phyloP scores from a whole-genome alignment of 2,113 vertebrate genomes.

The Salvelinus alpinus region DNA sequence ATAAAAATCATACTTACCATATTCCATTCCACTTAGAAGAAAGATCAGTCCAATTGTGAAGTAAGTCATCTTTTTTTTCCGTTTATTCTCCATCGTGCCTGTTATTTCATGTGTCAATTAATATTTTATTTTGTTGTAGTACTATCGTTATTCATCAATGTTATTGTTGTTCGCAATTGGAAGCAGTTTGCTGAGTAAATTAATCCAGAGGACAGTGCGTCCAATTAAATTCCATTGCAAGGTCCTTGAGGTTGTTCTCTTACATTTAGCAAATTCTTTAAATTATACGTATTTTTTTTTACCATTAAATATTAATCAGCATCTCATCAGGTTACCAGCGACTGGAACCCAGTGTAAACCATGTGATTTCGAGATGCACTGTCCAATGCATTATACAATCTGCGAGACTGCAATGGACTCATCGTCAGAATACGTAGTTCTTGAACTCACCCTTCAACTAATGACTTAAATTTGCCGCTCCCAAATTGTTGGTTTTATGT shows the following conservation, averaged over 20 bases:
- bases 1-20: conserved; percentile 64
- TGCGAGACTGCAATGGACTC: too few species aligned
- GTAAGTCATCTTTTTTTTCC: conserved; percentile 73
- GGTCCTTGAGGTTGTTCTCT: not conserved
- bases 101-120: not conserved
- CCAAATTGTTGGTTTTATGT: too few species aligned
- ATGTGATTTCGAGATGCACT: not conserved
- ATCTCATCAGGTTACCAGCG: too few species aligned
- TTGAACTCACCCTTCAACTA: too few species aligned
- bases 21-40: conserved; percentile 80
- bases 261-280: not conserved
- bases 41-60: conserved; percentile 78
- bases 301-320: too few species aligned
- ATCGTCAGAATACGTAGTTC: too few species aligned
- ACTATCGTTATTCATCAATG: not conserved
- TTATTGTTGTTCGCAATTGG: not conserved
- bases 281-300: too few species aligned
- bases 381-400: not conserved
- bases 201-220: conserved; percentile 39
- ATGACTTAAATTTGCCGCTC: too few species aligned
- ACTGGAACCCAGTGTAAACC: too few species aligned
- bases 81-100: conserved; percentile 63
- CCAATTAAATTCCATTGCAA: conserved; percentile 38
- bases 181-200: not conserved
- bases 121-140: not conserved